Conservation (phyloP, 2,888 invertebrate genomes). For the Lamproptera curius region DNA sequence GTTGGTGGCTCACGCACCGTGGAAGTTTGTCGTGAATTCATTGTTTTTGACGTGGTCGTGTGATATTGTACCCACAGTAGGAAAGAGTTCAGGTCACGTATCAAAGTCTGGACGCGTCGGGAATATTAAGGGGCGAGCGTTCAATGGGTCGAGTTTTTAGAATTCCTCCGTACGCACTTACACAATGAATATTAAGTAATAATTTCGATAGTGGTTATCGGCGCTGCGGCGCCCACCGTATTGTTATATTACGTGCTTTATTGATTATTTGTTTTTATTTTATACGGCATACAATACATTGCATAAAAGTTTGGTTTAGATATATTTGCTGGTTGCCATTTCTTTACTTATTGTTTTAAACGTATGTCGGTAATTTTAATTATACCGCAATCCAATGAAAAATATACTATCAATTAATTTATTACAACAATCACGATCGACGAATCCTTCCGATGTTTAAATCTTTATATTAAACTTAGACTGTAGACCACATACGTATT, state of each 20-base stretch:
- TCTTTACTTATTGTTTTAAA: too few species aligned
- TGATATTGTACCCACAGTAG: slow-evolving; percentile 70
- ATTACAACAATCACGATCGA: too few species aligned
- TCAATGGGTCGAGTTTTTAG: slow-evolving; percentile 61
- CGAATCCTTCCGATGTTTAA: too few species aligned
- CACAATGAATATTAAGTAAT: slow-evolving; percentile 37
- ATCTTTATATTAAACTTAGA: too few species aligned
- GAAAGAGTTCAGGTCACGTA: slow-evolving; percentile 73
- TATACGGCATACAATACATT: not conserved
- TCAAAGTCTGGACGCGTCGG: slow-evolving; percentile 46
- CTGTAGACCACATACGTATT: too few species aligned
- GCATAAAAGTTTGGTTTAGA: too few species aligned
- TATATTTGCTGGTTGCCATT: too few species aligned
- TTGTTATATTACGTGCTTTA: not conserved
- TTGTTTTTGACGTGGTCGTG: slow-evolving; percentile 68
- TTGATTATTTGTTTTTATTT: not conserved
- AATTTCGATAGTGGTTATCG: slow-evolving; percentile 29
- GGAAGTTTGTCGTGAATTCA: slow-evolving; percentile 42
- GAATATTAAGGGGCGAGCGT: slow-evolving; percentile 65
- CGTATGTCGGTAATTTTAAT: too few species aligned
- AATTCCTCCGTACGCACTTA: slow-evolving; percentile 49
- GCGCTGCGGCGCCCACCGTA: slow-evolving; percentile 23
- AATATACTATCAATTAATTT: too few species aligned
- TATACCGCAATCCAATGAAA: too few species aligned
- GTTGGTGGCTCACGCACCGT: slow-evolving; percentile 21